Evolutionary conservation across 2,797 vertebrate species (phyloP).

Genomic region (Eulemur coronatus): DNA sequence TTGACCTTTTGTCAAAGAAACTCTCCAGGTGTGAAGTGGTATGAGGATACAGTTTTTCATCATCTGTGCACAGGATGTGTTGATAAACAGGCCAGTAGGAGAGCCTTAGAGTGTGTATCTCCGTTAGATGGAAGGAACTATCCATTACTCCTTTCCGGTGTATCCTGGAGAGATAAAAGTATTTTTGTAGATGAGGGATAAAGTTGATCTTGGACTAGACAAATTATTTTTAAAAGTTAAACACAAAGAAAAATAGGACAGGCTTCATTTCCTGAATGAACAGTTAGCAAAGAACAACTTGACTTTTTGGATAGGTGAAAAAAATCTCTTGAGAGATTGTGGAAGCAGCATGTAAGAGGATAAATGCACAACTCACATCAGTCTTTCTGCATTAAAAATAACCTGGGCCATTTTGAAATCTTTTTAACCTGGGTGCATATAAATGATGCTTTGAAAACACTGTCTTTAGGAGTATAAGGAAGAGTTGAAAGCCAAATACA

Average conservation of each 20-base stretch:
- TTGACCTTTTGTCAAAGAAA: background rate
- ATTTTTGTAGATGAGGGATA: conserved; percentile 22
- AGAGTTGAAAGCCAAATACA: background rate
- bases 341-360: conserved; percentile 44
- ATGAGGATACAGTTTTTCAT: background rate
- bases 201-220: conserved; percentile 40
- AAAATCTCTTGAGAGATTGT: conserved; percentile 58
- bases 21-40: background rate
- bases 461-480: background rate
- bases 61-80: background rate
- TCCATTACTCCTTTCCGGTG: background rate
- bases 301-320: conserved; percentile 65
- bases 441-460: background rate
- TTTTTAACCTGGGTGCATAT: background rate
- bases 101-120: background rate
- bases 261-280: background rate
- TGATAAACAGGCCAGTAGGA: background rate
- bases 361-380: background rate
- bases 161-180: conserved; percentile 40
- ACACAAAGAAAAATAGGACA: background rate
- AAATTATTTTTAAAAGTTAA: conserved; percentile 26
- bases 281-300: conserved; percentile 71
- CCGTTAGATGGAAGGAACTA: background rate
- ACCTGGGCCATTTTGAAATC: conserved; percentile 24
- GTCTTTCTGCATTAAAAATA: conserved; percentile 48